Conservation (phyloP, 2,797 vertebrate species). For the Masticophis lateralis region DNA sequence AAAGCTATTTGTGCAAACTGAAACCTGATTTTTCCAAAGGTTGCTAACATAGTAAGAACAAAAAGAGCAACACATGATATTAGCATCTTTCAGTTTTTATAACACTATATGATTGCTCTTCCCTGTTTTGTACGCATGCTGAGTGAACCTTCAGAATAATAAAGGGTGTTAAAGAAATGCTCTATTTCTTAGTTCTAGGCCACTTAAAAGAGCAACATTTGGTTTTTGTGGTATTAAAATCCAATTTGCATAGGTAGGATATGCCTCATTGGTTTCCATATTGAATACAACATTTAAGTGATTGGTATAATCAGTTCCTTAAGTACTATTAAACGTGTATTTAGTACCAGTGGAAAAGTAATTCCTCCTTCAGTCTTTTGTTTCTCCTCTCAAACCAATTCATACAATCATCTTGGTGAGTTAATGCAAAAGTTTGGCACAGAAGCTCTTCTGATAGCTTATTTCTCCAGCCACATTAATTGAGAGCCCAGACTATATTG, state of each 20-base stretch:
- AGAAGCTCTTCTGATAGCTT: not conserved
- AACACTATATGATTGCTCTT: not conserved
- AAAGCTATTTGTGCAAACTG: not conserved
- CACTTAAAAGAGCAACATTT: not conserved
- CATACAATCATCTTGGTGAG: not conserved
- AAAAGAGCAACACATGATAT: not conserved
- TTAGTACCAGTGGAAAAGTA: not conserved
- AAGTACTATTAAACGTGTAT: slow-evolving; percentile 5
- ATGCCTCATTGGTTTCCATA: slow-evolving; percentile 8
- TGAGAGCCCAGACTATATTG: not conserved
- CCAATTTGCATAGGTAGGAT: not conserved
- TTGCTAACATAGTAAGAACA: not conserved
- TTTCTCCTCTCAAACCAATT: not conserved
- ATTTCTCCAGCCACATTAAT: not conserved
- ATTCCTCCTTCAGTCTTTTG: not conserved
- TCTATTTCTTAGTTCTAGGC: not conserved
- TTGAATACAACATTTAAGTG: not conserved
- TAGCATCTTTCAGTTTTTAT: not conserved
- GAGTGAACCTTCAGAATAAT: not conserved
- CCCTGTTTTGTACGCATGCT: not conserved
- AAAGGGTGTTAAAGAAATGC: not conserved
- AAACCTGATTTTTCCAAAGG: not conserved
- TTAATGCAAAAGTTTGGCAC: not conserved
- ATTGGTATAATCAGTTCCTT: not conserved
- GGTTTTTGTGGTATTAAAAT: not conserved